A percentile compares a stretch with the other conserved stretches of the same genome.
Conservation (phyloP, 2,888 invertebrate genomes). For the Choristoneura rosaceana region DNA sequence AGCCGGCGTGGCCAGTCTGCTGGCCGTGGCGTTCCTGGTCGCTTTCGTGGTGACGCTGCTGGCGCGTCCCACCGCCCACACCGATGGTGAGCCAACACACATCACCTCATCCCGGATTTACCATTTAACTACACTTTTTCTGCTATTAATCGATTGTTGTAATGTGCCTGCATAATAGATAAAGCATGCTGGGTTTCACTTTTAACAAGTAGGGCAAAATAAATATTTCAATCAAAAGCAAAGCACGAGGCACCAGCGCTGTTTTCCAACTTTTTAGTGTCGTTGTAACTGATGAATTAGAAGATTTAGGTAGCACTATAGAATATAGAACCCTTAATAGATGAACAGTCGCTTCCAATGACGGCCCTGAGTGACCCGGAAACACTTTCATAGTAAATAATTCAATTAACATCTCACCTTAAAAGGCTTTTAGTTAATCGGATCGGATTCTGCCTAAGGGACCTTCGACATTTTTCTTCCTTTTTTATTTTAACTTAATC, state of each 20-base stretch:
- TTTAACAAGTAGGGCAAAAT: no score
- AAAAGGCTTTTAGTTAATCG: not conserved
- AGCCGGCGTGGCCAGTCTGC: constrained; percentile 59
- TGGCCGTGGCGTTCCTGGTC: constrained; percentile 72
- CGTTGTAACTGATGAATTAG: no score
- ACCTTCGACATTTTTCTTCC: not conserved
- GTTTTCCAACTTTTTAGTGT: not conserved
- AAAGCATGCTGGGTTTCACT: no score
- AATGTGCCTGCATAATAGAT: not conserved
- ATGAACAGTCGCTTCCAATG: not conserved
- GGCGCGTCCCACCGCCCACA: constrained; percentile 54
- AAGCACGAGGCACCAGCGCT: not conserved
- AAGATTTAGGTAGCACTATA: no score
- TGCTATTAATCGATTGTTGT: not conserved
- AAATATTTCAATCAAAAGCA: not conserved
- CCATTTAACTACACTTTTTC: not conserved
- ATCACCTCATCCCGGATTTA: not conserved
- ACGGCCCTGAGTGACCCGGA: constrained; percentile 8
- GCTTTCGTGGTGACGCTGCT: constrained; percentile 71
- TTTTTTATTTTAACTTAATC: not conserved
- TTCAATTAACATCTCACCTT: constrained; percentile 4
- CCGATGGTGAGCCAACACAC: constrained; percentile 59
- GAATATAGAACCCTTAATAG: no score
- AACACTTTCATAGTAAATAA: constrained; percentile 44
- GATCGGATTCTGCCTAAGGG: not conserved